Conservation (phyloP, 2,888 invertebrate genomes). For the Scelioninae gen. 2 region DNA sequence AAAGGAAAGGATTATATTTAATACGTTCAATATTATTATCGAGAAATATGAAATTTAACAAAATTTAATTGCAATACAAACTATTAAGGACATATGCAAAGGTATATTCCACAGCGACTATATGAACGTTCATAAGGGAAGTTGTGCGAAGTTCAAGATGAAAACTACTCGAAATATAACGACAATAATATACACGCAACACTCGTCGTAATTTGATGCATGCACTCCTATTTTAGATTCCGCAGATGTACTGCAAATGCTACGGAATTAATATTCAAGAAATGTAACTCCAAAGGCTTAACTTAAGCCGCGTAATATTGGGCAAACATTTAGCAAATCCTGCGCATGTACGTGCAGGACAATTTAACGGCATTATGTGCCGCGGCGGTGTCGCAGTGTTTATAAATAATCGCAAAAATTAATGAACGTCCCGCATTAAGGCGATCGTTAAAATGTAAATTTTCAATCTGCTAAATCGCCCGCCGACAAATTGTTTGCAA, state of each 20-base stretch:
- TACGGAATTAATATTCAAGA: conserved; percentile 50
- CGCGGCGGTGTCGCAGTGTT: conserved; percentile 23
- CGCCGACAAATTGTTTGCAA: conserved; percentile 2
- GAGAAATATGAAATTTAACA: too few species aligned
- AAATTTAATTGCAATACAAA: too few species aligned
- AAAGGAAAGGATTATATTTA: too few species aligned
- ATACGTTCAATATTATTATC: too few species aligned
- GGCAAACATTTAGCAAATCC: conserved; percentile 54
- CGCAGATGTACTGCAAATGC: conserved; percentile 46
- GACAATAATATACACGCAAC: conserved; percentile 36
- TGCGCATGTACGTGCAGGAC: conserved; percentile 30
- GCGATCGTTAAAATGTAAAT: conserved; percentile 31
- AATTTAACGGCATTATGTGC: conserved; percentile 38
- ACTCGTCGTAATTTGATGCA: conserved; percentile 45
- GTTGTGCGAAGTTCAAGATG: conserved; percentile 22
- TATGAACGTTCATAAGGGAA: conserved; percentile 17
- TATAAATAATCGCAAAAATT: conserved; percentile 35
- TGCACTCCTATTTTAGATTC: conserved; percentile 42
- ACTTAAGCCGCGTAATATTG: conserved; percentile 47
- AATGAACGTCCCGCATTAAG: conserved; percentile 9
- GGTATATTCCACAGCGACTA: background rate
- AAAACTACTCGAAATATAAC: conserved; percentile 37
- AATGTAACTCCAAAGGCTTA: conserved; percentile 48
- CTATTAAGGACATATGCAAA: too few species aligned
- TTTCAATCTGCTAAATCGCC: conserved; percentile 16